A percentile compares a stretch with the other conserved stretches of the same genome.
Conservation (phyloP, 2,797 vertebrate species). For the Oreortyx pictus region DNA sequence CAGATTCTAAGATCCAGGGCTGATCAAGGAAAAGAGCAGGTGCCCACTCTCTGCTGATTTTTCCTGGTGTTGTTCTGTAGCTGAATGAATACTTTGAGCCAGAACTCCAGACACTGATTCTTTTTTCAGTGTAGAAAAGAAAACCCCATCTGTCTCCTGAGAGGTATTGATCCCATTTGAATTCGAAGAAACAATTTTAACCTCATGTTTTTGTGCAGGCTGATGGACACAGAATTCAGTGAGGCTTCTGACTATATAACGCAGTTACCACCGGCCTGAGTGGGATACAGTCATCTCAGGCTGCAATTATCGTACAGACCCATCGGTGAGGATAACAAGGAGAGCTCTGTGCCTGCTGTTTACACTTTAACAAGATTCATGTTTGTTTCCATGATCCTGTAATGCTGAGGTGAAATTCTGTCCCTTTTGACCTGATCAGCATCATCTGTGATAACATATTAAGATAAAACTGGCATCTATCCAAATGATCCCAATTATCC, state of each 20-base stretch:
- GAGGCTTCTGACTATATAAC: conserved; percentile 30
- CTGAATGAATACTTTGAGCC: conserved; percentile 37
- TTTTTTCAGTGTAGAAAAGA: conserved; percentile 56
- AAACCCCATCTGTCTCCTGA: conserved; percentile 58
- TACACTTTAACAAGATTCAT: background rate
- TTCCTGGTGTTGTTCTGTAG: conserved; percentile 28
- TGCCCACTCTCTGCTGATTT: conserved; percentile 15
- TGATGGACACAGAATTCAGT: conserved; percentile 6
- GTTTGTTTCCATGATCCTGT: conserved; percentile 31
- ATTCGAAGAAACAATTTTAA: conserved; percentile 66
- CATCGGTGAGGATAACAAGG: conserved; percentile 30
- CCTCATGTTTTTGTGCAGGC: conserved; percentile 50
- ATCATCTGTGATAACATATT: background rate
- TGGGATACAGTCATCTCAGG: conserved; percentile 33
- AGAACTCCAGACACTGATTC: conserved; percentile 35
- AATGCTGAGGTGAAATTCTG: background rate
- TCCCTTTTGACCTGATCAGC: background rate
- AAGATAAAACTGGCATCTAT: background rate
- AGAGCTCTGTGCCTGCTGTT: conserved; percentile 38
- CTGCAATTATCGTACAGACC: conserved; percentile 38
- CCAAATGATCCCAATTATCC: background rate
- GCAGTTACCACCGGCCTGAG: conserved; percentile 9
- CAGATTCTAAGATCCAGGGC: conserved; percentile 18
- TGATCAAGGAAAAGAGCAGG: conserved; percentile 34
- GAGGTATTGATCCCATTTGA: conserved; percentile 66